These are phyloP conservation scores for Mergus octosetaceus DNA, from an alignment of 2,797 vertebrate genomes.

Conservation along the genomic window DNA sequence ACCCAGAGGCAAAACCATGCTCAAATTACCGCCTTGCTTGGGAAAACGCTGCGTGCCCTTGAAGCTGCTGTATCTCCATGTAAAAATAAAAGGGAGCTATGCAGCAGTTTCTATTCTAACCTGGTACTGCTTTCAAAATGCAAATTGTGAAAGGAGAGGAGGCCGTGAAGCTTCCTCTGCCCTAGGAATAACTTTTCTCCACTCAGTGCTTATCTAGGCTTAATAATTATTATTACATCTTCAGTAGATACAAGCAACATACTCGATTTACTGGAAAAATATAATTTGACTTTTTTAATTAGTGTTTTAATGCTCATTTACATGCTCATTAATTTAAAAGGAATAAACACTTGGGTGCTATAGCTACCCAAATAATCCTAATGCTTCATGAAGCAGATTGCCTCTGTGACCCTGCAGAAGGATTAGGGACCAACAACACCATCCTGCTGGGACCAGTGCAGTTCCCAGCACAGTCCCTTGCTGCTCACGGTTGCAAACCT, in stretches of 20 bases:
- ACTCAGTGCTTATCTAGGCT: not conserved
- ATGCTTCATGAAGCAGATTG: not conserved
- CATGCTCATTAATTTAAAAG: not conserved
- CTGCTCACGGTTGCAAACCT: not conserved
- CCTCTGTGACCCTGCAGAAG: not conserved
- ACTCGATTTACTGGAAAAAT: conserved; percentile 25
- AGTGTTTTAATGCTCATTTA: not conserved
- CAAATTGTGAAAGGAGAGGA: not conserved
- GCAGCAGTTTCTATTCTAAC: not conserved
- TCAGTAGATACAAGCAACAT: not conserved
- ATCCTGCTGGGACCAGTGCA: not conserved
- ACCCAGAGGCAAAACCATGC: not conserved
- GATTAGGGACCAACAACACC: too few relatives aligned
- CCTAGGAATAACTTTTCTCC: not conserved
- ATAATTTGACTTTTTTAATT: conserved; percentile 13
- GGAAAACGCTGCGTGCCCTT: not conserved
- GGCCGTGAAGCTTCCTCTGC: not conserved
- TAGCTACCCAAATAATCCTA: not conserved
- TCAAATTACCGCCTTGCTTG: not conserved
- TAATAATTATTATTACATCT: not conserved
- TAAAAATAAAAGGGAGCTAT: not conserved
- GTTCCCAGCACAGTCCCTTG: not conserved
- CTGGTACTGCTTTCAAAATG: not conserved
- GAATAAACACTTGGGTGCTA: not conserved
- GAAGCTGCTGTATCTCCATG: not conserved